Conservation (phyloP, 2,113 vertebrate genomes). For the Probosciger aterrimus region DNA sequence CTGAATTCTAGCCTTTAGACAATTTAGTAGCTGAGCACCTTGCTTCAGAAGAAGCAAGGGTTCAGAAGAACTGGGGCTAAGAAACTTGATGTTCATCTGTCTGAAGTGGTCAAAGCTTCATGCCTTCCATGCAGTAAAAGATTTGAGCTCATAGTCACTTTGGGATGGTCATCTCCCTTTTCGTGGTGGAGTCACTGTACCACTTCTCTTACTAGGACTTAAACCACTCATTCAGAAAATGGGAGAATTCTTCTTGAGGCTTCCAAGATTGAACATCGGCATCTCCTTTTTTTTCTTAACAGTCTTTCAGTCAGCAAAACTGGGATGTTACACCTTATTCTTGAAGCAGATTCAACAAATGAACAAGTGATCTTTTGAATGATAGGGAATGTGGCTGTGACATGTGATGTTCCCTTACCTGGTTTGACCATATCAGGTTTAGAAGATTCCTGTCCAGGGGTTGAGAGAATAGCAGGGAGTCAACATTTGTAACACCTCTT, state of each 20-base stretch:
- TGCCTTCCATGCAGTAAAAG: background rate
- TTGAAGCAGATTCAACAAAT: background rate
- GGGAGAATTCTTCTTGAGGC: background rate
- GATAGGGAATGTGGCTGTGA: background rate
- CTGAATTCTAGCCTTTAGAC: background rate
- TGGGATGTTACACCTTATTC: background rate
- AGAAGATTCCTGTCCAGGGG: background rate
- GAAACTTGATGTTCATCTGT: background rate
- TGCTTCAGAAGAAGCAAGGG: background rate
- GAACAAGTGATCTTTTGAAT: background rate
- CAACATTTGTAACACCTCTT: background rate
- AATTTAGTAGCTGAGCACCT: background rate
- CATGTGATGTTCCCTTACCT: background rate
- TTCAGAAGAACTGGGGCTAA: background rate
- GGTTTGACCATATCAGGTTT: background rate
- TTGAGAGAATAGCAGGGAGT: background rate
- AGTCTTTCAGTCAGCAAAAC: background rate
- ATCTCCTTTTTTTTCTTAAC: background rate
- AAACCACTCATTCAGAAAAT: background rate
- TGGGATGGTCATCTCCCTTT: background rate
- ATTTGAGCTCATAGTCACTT: background rate
- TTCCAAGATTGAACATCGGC: fast-evolving
- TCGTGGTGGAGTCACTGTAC: background rate
- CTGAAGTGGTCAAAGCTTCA: background rate
- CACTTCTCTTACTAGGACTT: background rate